Base-by-base conservation (phyloP, 2,888 invertebrate species). In the Ernsta delagoae region DNA sequence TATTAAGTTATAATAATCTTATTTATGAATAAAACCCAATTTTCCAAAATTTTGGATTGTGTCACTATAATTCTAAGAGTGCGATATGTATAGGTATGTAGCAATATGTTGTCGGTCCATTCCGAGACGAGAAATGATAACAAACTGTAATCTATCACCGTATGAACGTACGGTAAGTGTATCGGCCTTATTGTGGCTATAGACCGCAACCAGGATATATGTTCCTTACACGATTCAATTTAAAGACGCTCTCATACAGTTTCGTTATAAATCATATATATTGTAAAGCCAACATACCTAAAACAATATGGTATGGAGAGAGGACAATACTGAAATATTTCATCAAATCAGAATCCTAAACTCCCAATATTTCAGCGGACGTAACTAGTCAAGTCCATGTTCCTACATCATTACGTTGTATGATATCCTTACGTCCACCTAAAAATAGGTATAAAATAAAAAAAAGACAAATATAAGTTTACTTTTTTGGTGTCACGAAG, bases 121-220 rank as follows among this genome's bases (percentile, higher is more conserved):
- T 5, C 43, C 4, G 36, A 50, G 53, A 39, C 36, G 59, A 59
- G 59, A 64, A 59, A 70, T 70, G 63, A 64, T 59, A 70, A 64
- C 59, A 63, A 62, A 68, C 57, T 68, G 69, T 70, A 70, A 70
- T 64, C 64, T 64, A 70, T 64, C 69, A 59, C 60, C 69, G 59
- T 59, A 69, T 62, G 63, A 63, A 59, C 59, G 69, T 53, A 59
- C 69, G 59, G 69, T 77, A 77, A 77, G 74, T 70, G 72, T 72
- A 77, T 77, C 72, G 71, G 72, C 71, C 68, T 70, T 70, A 69
- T 71, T 77, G 75, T 71, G 59, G 73, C 75, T 77, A 75, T 75
- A 77, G 73, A 77, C 77, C 77, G 74, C 77, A 75, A 59, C 50
- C 16, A 50, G 62, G 62, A 68, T 48, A 62, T 5, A 4, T 41